These are phyloP conservation scores for Tetramorium alpestre DNA, from an alignment of 1,140 invertebrate genomes.

Conservation along the genomic window DNA sequence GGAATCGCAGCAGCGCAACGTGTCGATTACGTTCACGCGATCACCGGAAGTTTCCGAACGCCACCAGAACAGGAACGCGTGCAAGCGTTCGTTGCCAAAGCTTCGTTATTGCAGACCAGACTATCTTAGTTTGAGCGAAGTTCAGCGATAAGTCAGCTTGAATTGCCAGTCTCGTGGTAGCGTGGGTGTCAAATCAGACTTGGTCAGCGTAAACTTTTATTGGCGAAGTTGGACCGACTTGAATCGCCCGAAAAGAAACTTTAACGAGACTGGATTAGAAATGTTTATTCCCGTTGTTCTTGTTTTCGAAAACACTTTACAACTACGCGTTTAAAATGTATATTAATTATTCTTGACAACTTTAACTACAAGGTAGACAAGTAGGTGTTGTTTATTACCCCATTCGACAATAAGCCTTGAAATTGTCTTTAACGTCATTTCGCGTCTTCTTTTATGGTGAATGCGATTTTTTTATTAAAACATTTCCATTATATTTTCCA, in stretches of 20 bases:
- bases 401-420: neutral
- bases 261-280: neutral
- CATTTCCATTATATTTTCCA: conserved; percentile 1
- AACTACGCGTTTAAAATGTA: neutral
- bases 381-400: neutral
- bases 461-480: neutral
- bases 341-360: neutral
- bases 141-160: conserved; percentile 35
- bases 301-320: neutral
- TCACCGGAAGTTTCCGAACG: conserved; percentile 33
- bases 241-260: neutral
- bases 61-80: neutral
- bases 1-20: neutral
- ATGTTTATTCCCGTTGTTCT: neutral
- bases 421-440: neutral
- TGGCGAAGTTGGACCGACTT: neutral
- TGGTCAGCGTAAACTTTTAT: conserved; percentile 37
- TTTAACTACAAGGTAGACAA: neutral
- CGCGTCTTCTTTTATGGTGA: neutral
- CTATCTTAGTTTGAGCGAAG: conserved; percentile 26
- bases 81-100: neutral
- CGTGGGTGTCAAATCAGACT: conserved; percentile 17
- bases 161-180: neutral
- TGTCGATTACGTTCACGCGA: conserved; percentile 61
- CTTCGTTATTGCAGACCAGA: conserved; percentile 8